These are phyloP conservation scores for Cliona cf. orientalis DNA, from an alignment of 37 sponge, comb jelly and placozoan genomes.

Conservation along the genomic window DNA sequence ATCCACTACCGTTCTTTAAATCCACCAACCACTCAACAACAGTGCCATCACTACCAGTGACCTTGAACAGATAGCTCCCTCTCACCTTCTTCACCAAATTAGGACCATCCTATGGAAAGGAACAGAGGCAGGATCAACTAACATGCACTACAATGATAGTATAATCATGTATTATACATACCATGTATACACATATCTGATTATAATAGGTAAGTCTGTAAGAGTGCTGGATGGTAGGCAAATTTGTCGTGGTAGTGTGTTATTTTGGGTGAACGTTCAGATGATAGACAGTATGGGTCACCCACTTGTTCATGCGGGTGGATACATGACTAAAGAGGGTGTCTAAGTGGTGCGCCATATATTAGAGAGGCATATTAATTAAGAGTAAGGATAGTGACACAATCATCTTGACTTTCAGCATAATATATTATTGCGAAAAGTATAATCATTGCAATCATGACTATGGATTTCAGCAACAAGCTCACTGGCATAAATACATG, in stretches of 20 bases:
- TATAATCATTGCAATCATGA: no score
- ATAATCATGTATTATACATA: neutral
- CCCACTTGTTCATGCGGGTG: no score
- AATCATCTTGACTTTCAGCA: no score
- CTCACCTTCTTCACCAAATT: slow-evolving; percentile 88
- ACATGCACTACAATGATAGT: neutral
- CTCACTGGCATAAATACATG: no score
- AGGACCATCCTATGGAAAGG: slow-evolving; percentile 83
- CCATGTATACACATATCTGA: neutral
- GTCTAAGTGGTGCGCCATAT: no score
- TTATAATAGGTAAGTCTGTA: neutral
- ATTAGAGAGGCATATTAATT: neutral
- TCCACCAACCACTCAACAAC: slow-evolving; percentile 77
- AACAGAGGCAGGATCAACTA: neutral
- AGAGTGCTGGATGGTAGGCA: neutral
- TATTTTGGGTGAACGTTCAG: no score
- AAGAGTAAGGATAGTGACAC: neutral
- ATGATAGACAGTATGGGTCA: no score
- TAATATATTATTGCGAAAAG: no score
- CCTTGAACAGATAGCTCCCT: slow-evolving; percentile 80
- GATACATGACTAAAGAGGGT: no score
- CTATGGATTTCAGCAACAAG: no score
- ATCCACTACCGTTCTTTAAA: slow-evolving; percentile 80
- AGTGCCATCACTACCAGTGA: slow-evolving; percentile 56
- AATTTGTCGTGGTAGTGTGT: no score